Evolutionary conservation across 2,113 vertebrate genomes (phyloP).

Genomic region (Andinoacara biseriatus): DNA sequence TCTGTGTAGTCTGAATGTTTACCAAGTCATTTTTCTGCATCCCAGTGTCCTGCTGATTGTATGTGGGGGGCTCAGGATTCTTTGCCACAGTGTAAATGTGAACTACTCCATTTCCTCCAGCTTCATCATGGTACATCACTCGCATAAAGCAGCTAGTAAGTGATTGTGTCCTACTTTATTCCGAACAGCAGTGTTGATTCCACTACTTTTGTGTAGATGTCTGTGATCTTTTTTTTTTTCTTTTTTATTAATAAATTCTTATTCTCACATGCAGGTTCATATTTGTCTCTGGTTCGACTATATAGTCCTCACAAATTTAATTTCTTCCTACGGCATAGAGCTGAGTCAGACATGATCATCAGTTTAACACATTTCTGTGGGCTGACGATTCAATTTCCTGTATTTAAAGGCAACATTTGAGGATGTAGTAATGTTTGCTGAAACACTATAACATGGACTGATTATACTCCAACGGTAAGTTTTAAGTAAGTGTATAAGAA

Average conservation of each 20-base stretch:
- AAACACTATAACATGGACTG: no score
- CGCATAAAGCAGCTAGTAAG: neutral
- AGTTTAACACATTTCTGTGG: no score
- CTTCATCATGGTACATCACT: neutral
- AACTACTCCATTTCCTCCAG: neutral
- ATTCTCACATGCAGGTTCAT: neutral
- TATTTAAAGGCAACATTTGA: no score
- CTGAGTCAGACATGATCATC: no score
- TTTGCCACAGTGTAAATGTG: slow-evolving; percentile 23
- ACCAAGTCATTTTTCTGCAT: neutral
- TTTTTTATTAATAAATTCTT: slow-evolving; percentile 37
- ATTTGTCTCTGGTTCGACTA: neutral
- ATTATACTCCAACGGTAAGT: no score
- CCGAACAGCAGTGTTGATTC: slow-evolving; percentile 17
- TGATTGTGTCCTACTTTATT: slow-evolving; percentile 15
- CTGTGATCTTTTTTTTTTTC: slow-evolving; percentile 15
- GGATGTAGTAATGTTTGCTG: no score
- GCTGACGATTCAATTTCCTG: no score
- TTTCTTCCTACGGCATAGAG: no score
- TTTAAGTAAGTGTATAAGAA: no score
- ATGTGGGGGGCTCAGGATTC: neutral
- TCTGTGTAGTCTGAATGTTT: slow-evolving; percentile 24
- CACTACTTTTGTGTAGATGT: slow-evolving; percentile 64
- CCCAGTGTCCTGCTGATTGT: neutral
- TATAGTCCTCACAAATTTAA: no score